Percentiles rank a stretch among this genome's conserved stretches.
Conservation (phyloP, 2,797 vertebrate species). For the Acanthurus lineatus region DNA sequence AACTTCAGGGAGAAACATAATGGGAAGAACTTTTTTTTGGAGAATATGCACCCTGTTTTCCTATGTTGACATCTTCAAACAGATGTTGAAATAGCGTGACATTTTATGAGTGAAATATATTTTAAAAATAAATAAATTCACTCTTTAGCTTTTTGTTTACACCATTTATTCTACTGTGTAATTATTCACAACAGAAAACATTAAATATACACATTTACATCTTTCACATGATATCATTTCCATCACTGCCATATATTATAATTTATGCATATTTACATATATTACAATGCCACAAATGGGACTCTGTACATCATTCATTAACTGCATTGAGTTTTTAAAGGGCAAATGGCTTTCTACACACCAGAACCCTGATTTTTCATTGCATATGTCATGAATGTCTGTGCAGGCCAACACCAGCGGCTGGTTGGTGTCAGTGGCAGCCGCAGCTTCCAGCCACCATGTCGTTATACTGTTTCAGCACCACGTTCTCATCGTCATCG, state of each 20-base stretch:
- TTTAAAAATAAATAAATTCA: conserved; percentile 33
- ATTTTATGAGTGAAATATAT: not conserved
- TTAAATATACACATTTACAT: conserved; percentile 85
- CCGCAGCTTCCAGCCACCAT: conserved; percentile 92
- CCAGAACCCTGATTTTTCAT: conserved; percentile 20
- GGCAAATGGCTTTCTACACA: not conserved
- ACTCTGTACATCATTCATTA: conserved; percentile 31
- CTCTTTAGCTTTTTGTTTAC: conserved; percentile 30
- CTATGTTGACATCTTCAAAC: not conserved
- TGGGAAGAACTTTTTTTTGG: too few species aligned
- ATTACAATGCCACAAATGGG: conserved; percentile 73
- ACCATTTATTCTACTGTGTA: conserved; percentile 77
- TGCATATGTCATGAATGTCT: conserved; percentile 7
- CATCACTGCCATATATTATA: conserved; percentile 86
- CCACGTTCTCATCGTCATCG: conserved; percentile 90
- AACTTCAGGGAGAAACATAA: too few species aligned
- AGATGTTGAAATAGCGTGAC: not conserved
- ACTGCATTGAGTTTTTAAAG: conserved; percentile 24
- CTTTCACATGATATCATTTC: conserved; percentile 70
- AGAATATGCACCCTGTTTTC: too few species aligned
- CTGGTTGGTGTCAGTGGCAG: conserved; percentile 80
- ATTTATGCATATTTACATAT: conserved; percentile 89
- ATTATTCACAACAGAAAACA: conserved; percentile 78
- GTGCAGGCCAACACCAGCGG: not conserved
- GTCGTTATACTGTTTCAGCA: conserved; percentile 90